Evolutionary conservation across 2,888 invertebrate species (phyloP).

Genomic region (Galerucella pusilla): DNA sequence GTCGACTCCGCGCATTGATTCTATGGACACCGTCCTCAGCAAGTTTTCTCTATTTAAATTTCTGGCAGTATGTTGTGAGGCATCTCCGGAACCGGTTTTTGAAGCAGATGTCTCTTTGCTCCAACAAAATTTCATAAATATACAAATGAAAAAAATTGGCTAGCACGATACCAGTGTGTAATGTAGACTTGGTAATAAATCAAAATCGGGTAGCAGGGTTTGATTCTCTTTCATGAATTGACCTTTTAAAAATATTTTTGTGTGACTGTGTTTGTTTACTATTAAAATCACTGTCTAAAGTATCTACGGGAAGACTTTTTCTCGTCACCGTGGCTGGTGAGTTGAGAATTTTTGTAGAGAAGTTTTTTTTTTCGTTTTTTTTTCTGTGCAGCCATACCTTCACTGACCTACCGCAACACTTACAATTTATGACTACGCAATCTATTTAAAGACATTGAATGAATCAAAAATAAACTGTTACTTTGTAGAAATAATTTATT

Average conservation of each 20-base stretch:
- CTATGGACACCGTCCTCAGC: conserved; percentile 51
- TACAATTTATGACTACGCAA: not conserved
- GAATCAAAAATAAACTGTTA: not conserved
- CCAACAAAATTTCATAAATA: conserved; percentile 13
- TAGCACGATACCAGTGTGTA: conserved; percentile 2
- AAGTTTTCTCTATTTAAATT: conserved; percentile 52
- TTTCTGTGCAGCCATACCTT: conserved; percentile 11
- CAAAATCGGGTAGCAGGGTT: not conserved
- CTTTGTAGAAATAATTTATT: no score
- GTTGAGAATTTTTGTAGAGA: conserved; percentile 44
- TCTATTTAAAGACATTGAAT: not conserved
- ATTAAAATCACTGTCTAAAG: conserved; percentile 20
- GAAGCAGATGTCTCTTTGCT: conserved; percentile 31
- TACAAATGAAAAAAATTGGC: conserved; percentile 18
- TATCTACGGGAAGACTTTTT: conserved; percentile 21
- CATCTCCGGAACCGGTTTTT: conserved; percentile 43
- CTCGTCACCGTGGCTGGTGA: conserved; percentile 60
- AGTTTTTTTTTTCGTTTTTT: not conserved
- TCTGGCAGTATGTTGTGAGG: conserved; percentile 58
- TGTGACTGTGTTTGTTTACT: conserved; percentile 46
- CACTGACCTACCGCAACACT: conserved; percentile 13
- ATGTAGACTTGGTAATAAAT: not conserved
- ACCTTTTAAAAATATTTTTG: conserved; percentile 24
- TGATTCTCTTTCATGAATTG: conserved; percentile 7
- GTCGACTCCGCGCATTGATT: conserved; percentile 60